Evolutionary conservation across 2,888 invertebrate genomes (phyloP), one percentile per base, ranked within the genome.

Genomic region (Meteorus cinctellus): DNA sequence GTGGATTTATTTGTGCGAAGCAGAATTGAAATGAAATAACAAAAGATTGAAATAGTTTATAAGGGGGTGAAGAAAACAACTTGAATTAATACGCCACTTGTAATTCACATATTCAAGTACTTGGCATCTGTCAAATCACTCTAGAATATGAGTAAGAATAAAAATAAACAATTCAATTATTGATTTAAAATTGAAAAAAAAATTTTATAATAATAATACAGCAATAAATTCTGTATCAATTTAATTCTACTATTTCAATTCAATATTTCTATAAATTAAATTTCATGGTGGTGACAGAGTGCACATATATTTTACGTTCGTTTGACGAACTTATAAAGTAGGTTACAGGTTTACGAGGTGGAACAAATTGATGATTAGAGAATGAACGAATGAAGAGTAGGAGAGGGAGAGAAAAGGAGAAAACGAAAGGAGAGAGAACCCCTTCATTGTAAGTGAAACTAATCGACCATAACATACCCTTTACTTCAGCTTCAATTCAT

Each of bases 71-170:
- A 66, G 34, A 51, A 70, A 70, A 63, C 63, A 55, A 65, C 59
- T 75, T 67, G 75, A 71, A 75, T 72, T 75, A 72, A 71, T 41
- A 45, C 24, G 27, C 41, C 45, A 72, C 62, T 59, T 19, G 71
- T 41, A 55, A 55, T 45, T 66, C 62, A 51, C 27, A 69, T 63
- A 16, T 31, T 19, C 24, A 41, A 45, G 27, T 27, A 45, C 24
- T 63, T 72, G 60, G 31, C 76, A 76, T 76, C 76, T 76, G 76
- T 76, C 62, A 68, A 51, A 41, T 75, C 45, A 29, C 36, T 31
- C 41, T 1, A 19, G 5, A n/a, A 51, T 16, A 55, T 6, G 8
- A 55, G n/a, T 16, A 48, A n/a, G 24, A 69, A 51, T 55, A 41
- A 71, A 70, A 59, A 70, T 27, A 70, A 60, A 24, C 41, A 59